A percentile compares a stretch with the other conserved stretches of the same genome.
phyloP scores from a whole-genome alignment of 2,113 vertebrate genomes.

The Marmota flaviventris region DNA sequence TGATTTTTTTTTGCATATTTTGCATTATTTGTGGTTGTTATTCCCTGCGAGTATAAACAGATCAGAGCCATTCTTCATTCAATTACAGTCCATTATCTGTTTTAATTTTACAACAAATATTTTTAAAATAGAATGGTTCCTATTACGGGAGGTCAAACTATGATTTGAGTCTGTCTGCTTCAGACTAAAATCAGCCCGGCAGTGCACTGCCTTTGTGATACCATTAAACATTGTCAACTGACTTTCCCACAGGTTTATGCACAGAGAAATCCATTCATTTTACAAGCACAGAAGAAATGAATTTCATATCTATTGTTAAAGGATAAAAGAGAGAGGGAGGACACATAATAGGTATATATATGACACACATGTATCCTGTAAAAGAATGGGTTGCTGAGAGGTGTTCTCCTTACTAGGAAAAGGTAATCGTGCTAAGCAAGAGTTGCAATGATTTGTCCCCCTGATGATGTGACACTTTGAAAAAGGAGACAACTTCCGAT shows the following conservation, averaged over 20 bases:
- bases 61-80: slow-evolving; percentile 12
- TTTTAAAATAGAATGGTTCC: slow-evolving; percentile 71
- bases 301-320: slow-evolving; percentile 76
- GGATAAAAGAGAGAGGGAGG: slow-evolving; percentile 56
- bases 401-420: slow-evolving; percentile 49
- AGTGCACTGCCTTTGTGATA: slow-evolving; percentile 68
- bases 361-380: slow-evolving; percentile 38
- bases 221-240: slow-evolving; percentile 65
- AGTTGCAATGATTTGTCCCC: slow-evolving; percentile 20
- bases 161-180: slow-evolving; percentile 79
- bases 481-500: background rate
- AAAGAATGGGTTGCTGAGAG: slow-evolving; percentile 54
- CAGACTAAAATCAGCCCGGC: slow-evolving; percentile 74
- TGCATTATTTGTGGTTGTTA: background rate
- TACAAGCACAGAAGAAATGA: slow-evolving; percentile 64
- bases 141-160: slow-evolving; percentile 67
- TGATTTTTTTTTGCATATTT: slow-evolving; percentile 35
- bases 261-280: slow-evolving; percentile 74
- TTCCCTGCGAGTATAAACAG: slow-evolving; percentile 45
- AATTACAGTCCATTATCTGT: slow-evolving; percentile 64
- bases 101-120: slow-evolving; percentile 77
- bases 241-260: slow-evolving; percentile 63
- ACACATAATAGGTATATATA: slow-evolving; percentile 55
- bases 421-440: background rate
- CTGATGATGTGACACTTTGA: background rate